phyloP scores from a whole-genome alignment of 2,113 vertebrate species.

The Tachycineta bicolor region DNA sequence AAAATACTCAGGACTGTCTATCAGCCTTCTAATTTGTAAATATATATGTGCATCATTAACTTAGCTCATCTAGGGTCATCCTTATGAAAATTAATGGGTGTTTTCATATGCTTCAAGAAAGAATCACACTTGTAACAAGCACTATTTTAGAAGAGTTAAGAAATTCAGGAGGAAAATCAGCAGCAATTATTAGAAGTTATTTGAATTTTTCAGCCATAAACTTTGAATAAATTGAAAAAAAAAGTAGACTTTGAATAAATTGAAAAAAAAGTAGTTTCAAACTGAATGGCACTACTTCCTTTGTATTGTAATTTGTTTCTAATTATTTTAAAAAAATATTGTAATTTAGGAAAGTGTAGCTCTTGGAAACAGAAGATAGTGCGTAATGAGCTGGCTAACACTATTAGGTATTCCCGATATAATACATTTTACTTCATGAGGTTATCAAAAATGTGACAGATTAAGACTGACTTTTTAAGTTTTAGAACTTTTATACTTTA shows the following conservation, averaged over 20 bases:
- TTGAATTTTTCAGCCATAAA: not conserved
- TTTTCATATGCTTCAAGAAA: not conserved
- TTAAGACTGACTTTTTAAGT: not conserved
- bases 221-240: not conserved
- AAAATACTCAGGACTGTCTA: not conserved
- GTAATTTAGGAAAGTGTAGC: not conserved
- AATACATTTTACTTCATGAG: constrained; percentile 38
- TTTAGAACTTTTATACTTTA: not conserved
- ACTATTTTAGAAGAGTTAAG: not conserved
- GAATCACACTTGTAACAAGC: not conserved
- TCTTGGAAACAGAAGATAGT: not conserved
- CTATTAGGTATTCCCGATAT: not conserved
- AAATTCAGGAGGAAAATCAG: not conserved
- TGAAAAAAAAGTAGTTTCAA: not conserved
- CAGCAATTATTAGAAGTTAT: not conserved
- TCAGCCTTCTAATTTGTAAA: not conserved
- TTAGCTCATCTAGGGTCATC: not conserved
- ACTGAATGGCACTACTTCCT: not conserved
- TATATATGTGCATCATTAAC: not conserved
- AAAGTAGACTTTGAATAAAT: not conserved
- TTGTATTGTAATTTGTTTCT: not conserved
- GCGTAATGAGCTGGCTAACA: not conserved
- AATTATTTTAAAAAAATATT: not conserved
- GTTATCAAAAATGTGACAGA: not conserved
- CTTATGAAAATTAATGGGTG: not conserved